A percentile compares a stretch with the other conserved stretches of the same genome.
These are phyloP conservation scores for Sebastes fasciatus DNA, from an alignment of 2,113 vertebrate species.

Conservation along the genomic window DNA sequence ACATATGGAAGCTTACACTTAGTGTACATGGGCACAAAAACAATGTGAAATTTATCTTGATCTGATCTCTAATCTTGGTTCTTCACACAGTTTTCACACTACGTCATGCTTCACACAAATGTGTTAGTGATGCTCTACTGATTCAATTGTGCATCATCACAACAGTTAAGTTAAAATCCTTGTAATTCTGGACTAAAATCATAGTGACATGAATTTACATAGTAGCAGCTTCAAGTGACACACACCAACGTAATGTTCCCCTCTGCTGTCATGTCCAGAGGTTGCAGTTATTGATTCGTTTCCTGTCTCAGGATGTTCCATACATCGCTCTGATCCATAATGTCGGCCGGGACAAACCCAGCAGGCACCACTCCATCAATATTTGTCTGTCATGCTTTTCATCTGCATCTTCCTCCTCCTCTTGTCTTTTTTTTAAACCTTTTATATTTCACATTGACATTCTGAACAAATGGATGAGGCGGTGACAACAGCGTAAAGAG, in stretches of 20 bases:
- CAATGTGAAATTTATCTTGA: not conserved
- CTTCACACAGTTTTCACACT: not conserved
- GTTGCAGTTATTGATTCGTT: constrained; percentile 21
- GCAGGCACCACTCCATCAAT: constrained; percentile 41
- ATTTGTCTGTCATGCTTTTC: constrained; percentile 12
- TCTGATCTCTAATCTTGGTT: not conserved
- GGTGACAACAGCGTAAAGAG: constrained; percentile 5
- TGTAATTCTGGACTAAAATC: not conserved
- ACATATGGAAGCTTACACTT: not conserved
- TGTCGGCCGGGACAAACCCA: not conserved
- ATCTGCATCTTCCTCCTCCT: not conserved
- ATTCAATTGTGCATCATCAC: not conserved
- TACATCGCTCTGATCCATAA: constrained; percentile 19
- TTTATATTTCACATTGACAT: constrained; percentile 9
- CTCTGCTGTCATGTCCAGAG: not conserved
- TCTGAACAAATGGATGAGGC: constrained; percentile 15
- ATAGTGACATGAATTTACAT: not conserved
- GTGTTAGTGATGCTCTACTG: not conserved
- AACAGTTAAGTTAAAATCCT: not conserved
- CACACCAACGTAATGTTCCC: not conserved
- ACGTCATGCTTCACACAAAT: not conserved
- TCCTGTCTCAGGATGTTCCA: constrained; percentile 12
- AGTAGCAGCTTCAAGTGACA: not conserved
- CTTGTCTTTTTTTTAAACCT: constrained; percentile 3
- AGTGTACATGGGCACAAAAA: not conserved